Base-by-base conservation (phyloP, 2,888 invertebrate genomes). In the Papilio protenor region DNA sequence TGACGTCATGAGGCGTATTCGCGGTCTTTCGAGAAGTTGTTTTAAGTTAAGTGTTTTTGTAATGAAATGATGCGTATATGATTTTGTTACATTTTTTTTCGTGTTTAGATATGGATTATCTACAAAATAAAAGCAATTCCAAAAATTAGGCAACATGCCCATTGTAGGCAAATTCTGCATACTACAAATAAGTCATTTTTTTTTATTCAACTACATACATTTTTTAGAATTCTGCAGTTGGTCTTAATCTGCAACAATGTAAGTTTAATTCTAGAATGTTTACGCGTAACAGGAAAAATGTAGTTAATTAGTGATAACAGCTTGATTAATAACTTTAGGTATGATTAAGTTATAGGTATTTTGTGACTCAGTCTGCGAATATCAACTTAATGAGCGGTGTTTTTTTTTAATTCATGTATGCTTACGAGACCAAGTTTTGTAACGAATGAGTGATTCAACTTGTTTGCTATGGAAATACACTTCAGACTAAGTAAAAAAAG, bases 321-420 rank as follows among this genome's bases (percentile, higher is more conserved):
- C 57, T 47, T 73, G 45, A 77, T 77, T 61, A 74, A 10, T 59
- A 45, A 49, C 40, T 66, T 21, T 77, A 74, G 40, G 77, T 49
- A 71, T 70, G 71, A 75, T 77, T 61, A 77, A 75, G 70, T 71
- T 75, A 69, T 57, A 74, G 69, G 45, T 21, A 74, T 74, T 75
- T 74, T 71, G 61, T 74, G 74, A 71, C 49, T 75, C 61, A 76
- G 45, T 66, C 49, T 21, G 40, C 49, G 69, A 73, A 77, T 40
- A 64, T 52, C 55, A 49, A 69, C 10, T 73, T 77, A 77, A 77
- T 73, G 76, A 76, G 47, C 27, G 45, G 21, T 70, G 57, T 59
- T 61, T 69, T 75, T 70, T 76, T 70, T 66, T 76, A 27, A 70
- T 52, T 55, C 55, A 33, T 27, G 45, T 69, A 49, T 21, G 27